Evolutionary conservation across 2,888 invertebrate species (phyloP), one percentile per base, ranked within the genome.

Genomic region (Lochmaea crataegi): DNA sequence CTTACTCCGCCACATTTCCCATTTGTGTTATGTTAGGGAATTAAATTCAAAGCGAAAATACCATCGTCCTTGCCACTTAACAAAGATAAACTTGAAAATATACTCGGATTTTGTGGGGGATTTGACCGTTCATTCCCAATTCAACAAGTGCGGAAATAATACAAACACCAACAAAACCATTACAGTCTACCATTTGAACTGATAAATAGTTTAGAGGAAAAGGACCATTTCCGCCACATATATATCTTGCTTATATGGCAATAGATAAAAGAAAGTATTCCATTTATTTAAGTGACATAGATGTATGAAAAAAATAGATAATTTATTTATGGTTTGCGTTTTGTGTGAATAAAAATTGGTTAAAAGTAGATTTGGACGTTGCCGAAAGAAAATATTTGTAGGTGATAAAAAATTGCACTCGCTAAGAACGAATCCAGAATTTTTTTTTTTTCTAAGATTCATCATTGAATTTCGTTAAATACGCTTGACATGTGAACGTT

Each of bases 101-200:
- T 32, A 58, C 12, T n/a, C 32, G 58, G 32, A 58, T 26, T 58
- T 12, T 58, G 58, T 26, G 26, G 58, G 32, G 12, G 32, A 26
- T 58, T 58, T 32, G 58, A 58, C 58, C 58, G 16, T 32, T 12
- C 32, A 58, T 58, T 58, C 9, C 7, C n/a, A 26, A 32, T 32
- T 58, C 58, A 58, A 58, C 58, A 58, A 58, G 58, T 58, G 26
- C 58, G 53, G 53, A 16, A 53, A 53, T 53, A 53, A 53, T 53
- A 53, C 16, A 18, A 53, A 53, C 53, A 53, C 53, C 18, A 53
- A 53, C 53, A 53, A 53, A 53, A 53, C 53, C 53, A 53, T 53
- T 53, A 53, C 9, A 53, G 53, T 16, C 53, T 16, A 16, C 53
- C 53, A 16, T 18, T 53, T 18, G 53, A 10, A 16, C 53, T 53